Conservation (phyloP, 2,888 invertebrate genomes). For the Anaspis maculata region DNA sequence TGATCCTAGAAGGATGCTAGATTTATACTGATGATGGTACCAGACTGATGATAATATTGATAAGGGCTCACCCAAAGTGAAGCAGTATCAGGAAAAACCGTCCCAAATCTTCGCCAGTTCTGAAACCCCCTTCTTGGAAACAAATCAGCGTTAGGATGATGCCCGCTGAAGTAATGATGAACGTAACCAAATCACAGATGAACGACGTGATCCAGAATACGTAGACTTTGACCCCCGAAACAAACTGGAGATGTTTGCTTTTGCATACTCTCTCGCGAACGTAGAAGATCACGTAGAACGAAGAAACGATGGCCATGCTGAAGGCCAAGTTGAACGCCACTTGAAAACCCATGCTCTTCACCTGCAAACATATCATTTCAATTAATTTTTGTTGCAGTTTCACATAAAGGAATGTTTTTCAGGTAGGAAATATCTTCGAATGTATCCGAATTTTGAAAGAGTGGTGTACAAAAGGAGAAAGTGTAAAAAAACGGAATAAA, state of each 20-base stretch:
- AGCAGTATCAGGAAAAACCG: slow-evolving; percentile 56
- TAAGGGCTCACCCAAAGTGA: slow-evolving; percentile 62
- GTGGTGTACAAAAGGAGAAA: too few species aligned
- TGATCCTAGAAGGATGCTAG: too few species aligned
- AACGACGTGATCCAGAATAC: slow-evolving; percentile 64
- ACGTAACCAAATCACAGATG: slow-evolving; percentile 59
- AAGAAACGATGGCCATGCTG: slow-evolving; percentile 61
- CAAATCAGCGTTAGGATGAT: slow-evolving; percentile 53
- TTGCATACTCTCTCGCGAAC: slow-evolving; percentile 59
- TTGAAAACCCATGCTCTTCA: slow-evolving; percentile 46
- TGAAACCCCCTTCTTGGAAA: slow-evolving; percentile 60
- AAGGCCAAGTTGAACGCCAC: slow-evolving; percentile 62
- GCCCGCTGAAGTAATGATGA: slow-evolving; percentile 48
- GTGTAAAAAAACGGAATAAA: too few species aligned
- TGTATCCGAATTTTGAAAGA: too few species aligned
- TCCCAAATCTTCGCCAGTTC: slow-evolving; percentile 45
- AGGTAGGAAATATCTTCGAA: too few species aligned
- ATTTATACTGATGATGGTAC: too few species aligned
- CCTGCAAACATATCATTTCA: slow-evolving; percentile 17
- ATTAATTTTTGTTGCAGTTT: too few species aligned
- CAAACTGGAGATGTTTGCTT: slow-evolving; percentile 62
- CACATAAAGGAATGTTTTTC: too few species aligned
- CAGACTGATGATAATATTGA: too few species aligned
- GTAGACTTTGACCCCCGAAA: slow-evolving; percentile 58
- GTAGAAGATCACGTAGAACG: slow-evolving; percentile 54